Evolutionary conservation across 2,888 invertebrate species (phyloP), one percentile per base, ranked within the genome.

Genomic region (Nysson spinosus): DNA sequence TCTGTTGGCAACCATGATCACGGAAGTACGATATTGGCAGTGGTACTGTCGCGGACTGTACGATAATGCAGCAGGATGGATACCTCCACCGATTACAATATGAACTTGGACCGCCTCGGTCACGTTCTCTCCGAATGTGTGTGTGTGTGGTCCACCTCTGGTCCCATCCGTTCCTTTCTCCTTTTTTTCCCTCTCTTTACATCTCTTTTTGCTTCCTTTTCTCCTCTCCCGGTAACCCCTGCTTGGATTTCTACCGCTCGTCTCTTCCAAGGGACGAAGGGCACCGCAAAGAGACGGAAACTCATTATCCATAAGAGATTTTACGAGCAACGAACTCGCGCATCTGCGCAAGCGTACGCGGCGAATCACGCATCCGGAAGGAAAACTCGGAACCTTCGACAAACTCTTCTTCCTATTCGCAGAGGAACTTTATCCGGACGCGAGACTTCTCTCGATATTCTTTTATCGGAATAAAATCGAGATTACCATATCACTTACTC

Each of bases 31-130:
- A n/a, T n/a, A n/a, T n/a, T n/a, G n/a, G n/a, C n/a, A 50, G 55
- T 61, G 68, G 79, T 83, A 79, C 77, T 77, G 80, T 73, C 79
- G 73, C 80, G 76, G 83, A 84, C 84, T 83, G 84, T 83, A 84
- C 85, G 79, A 80, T 82, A 80, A 83, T 84, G 77, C 80, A 75
- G 78, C 72, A 70, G 77, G 78, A 76, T 78, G 79, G 82, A 76
- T 76, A 82, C 80, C 77, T 77, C 74, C 65, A 82, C 81, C n/a
- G n/a, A 85, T 86, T 84, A 85, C 85, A 85, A 85, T 85, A 84
- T 83, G 81, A 82, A 83, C 83, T 83, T 79, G 83, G 82, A 81
- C 79, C 80, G 81, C 81, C 83, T 84, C 81, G 84, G 85, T 86
- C 85, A 86, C 86, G 86, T 86, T 85, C 83, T 74, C 81, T 78